Evolutionary conservation across 30 jellyfish, hydroid and myxozoan genomes (phyloP).

Genomic region (Aurelia sp.): DNA sequence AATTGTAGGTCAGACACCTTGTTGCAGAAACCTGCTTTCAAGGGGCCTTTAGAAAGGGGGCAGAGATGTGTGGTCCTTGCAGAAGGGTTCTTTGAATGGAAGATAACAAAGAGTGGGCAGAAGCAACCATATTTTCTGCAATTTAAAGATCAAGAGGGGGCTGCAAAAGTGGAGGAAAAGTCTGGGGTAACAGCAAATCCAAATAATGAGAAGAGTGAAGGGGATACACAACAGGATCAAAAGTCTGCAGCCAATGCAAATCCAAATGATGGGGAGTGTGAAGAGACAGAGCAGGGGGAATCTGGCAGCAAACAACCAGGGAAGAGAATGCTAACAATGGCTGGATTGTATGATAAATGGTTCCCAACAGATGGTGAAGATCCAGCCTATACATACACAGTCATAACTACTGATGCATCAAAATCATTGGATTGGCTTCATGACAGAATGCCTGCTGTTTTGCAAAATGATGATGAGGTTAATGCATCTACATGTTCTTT

Average conservation of each 20-base stretch:
- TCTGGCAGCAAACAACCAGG: slow-evolving; percentile 14
- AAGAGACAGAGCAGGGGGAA: too few relatives aligned
- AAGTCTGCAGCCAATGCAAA: too few relatives aligned
- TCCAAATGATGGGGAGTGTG: too few relatives aligned
- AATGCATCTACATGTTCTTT: background rate
- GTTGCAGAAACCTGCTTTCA: slow-evolving; percentile 74
- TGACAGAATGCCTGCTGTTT: slow-evolving; percentile 96
- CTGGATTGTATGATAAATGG: slow-evolving; percentile 88
- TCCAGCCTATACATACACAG: slow-evolving; percentile 79
- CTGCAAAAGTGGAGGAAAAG: too few relatives aligned
- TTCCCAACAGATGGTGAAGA: slow-evolving; percentile 36
- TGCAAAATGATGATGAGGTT: slow-evolving; percentile 70
- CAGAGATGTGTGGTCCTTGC: slow-evolving; percentile 93
- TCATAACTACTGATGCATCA: slow-evolving; percentile 88
- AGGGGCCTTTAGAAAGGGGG: slow-evolving; percentile 84
- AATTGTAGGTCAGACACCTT: slow-evolving; percentile 89
- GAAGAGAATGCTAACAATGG: slow-evolving; percentile 78
- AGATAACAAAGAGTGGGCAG: slow-evolving; percentile 32
- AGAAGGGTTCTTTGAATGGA: slow-evolving; percentile 97
- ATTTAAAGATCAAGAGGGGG: slow-evolving; percentile 12
- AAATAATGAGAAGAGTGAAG: too few relatives aligned
- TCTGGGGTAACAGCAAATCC: too few relatives aligned
- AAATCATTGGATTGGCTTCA: slow-evolving; percentile 75
- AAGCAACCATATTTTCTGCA: slow-evolving; percentile 92
- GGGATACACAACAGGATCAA: too few relatives aligned